Base-by-base conservation (phyloP, 1,140 invertebrate genomes). In the Colletes latitarsis region DNA sequence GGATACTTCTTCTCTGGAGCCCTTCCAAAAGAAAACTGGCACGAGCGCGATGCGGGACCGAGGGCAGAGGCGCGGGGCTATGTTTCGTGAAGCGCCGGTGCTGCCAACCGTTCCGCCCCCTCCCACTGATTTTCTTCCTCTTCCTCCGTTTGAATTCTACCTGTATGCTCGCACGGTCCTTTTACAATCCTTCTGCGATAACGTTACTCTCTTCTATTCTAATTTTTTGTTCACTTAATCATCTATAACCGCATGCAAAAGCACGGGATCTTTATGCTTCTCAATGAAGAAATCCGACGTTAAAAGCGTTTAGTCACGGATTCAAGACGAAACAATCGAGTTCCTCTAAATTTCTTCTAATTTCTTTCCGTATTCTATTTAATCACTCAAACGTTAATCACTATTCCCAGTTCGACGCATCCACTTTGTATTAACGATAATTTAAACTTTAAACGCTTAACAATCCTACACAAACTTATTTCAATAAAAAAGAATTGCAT, bases 1-100 rank as follows among this genome's bases (percentile, higher is more conserved):
- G 30, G 17, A 57, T 39, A 17, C 76, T 57, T 63, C 49, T 52
- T 67, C 30, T 62, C 76, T 69, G 79, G 57, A 81, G 57, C 71
- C 60, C 57, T 79, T 67, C 60, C 84, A 66, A 71, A 78, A 71
- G 68, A 86, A 86, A 83, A 87, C 82, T 87, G 78, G 70, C 74
- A 78, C 68, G 58, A 74, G 64, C 82, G 81, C 82, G 81, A 80
- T 66, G 76, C 71, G 57, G 30, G 62, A 74, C 39, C 66, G 58
- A 19, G 68, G 41, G 30, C 69, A 68, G 66, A 46, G 69, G 57
- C 52, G 82, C 81, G 76, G 58, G 83, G 77, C 52, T 83, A 73
- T 58, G 66, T 75, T 72, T 74, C 76, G 62, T 62, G 71, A 69
- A 72, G 63, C 85, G 82, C 72, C 77, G 73, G 86, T 87, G 82